A percentile compares a stretch with the other conserved stretches of the same genome.
Evolutionary conservation across 2,797 vertebrate genomes (phyloP).

Genomic region (Pseudochaenichthys georgianus): DNA sequence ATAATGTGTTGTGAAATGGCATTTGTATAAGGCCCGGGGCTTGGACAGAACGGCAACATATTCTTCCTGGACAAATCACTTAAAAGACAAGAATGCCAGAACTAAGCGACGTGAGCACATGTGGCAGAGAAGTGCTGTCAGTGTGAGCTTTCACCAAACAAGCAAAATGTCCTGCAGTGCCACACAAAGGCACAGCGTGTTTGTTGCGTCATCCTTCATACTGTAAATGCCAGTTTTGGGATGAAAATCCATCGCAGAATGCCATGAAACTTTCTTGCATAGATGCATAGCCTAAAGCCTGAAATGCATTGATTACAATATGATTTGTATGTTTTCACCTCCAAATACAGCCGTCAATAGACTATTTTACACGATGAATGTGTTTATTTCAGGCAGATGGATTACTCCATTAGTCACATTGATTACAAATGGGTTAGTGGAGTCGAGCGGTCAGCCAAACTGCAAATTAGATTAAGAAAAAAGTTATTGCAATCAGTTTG

Average conservation of each 20-base stretch:
- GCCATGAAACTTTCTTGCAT: constrained; percentile 13
- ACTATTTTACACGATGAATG: constrained; percentile 54
- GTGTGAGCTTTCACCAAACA: constrained; percentile 29
- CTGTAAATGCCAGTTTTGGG: constrained; percentile 33
- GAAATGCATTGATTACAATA: constrained; percentile 30
- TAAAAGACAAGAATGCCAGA: constrained; percentile 24
- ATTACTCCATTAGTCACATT: constrained; percentile 68
- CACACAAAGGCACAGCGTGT: constrained; percentile 37
- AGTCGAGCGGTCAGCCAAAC: constrained; percentile 54
- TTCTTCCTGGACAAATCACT: constrained; percentile 15
- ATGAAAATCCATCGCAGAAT: constrained; percentile 27
- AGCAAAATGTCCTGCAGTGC: constrained; percentile 40
- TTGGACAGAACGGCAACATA: not conserved
- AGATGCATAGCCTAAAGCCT: constrained; percentile 9
- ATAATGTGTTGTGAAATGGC: constrained; percentile 38
- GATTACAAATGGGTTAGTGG: constrained; percentile 53
- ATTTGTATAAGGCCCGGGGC: constrained; percentile 12
- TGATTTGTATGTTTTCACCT: constrained; percentile 45
- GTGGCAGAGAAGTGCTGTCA: constrained; percentile 33
- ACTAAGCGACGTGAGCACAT: constrained; percentile 22
- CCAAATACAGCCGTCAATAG: constrained; percentile 40
- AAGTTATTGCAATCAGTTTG: constrained; percentile 43
- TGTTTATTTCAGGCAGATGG: constrained; percentile 51
- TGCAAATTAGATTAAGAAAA: constrained; percentile 48
- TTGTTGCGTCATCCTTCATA: constrained; percentile 35